phyloP scores from a whole-genome alignment of 2,797 vertebrate genomes.

The Galago senegalensis region DNA sequence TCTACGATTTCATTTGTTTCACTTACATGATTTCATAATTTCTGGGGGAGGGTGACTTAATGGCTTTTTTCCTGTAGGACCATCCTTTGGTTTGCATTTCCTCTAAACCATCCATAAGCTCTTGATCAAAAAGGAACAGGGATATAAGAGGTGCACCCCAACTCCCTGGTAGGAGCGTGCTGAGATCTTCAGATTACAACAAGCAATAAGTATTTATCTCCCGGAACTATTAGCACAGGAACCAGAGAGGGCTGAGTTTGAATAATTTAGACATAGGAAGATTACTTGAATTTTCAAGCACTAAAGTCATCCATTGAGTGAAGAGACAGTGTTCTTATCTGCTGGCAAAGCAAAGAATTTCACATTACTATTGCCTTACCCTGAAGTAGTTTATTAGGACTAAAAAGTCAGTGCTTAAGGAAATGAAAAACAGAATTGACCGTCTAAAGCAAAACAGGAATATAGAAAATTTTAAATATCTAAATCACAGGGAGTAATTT shows the following conservation, averaged over 20 bases:
- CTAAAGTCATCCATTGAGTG: neutral
- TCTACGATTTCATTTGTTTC: neutral
- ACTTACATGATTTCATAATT: neutral
- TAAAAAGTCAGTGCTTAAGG: neutral
- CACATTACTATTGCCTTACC: neutral
- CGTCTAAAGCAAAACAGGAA: neutral
- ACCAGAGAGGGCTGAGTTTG: neutral
- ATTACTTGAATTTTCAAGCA: neutral
- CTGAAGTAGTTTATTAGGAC: neutral
- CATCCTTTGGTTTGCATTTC: neutral
- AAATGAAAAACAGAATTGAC: neutral
- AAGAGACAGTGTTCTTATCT: neutral
- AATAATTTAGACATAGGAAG: neutral
- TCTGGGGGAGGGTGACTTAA: neutral
- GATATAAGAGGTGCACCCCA: fast-evolving
- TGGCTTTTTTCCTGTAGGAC: neutral
- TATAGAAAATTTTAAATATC: neutral
- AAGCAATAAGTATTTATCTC: neutral
- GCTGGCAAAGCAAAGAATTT: neutral
- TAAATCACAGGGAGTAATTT: neutral
- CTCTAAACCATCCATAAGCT: neutral
- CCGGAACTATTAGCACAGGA: neutral
- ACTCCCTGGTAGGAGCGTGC: neutral
- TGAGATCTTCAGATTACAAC: neutral
- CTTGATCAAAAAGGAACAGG: neutral